phyloP scores from a whole-genome alignment of 2,888 invertebrate genomes.

The Drosophila nigritarsus region DNA sequence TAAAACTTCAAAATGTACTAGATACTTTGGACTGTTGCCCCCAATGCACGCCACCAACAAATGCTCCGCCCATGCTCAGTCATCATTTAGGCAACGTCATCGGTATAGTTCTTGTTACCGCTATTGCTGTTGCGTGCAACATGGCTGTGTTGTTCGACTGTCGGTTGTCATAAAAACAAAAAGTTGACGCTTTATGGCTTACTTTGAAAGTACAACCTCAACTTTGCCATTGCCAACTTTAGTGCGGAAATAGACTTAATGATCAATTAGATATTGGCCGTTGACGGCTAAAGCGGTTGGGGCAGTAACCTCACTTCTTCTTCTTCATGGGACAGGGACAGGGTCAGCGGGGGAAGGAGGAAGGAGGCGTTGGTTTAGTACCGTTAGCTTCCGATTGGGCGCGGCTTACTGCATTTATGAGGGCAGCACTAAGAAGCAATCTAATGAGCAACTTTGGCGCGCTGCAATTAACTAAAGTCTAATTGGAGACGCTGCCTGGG shows the following conservation, averaged over 20 bases:
- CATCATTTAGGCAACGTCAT: slow-evolving; percentile 37
- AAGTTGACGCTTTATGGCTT: slow-evolving; percentile 74
- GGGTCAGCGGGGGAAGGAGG: not conserved
- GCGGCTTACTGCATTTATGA: slow-evolving; percentile 50
- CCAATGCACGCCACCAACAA: slow-evolving; percentile 25
- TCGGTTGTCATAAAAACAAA: slow-evolving; percentile 63
- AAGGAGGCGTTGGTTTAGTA: not conserved
- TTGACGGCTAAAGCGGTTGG: slow-evolving; percentile 21
- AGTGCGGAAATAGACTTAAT: slow-evolving; percentile 77
- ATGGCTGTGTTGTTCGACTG: slow-evolving; percentile 52
- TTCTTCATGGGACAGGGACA: not conserved
- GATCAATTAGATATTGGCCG: slow-evolving; percentile 74
- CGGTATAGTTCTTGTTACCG: slow-evolving; percentile 28
- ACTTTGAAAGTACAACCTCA: slow-evolving; percentile 53
- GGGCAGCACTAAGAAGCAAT: slow-evolving; percentile 30
- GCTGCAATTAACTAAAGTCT: slow-evolving; percentile 74
- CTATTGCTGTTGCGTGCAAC: slow-evolving; percentile 63
- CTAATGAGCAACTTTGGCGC: slow-evolving; percentile 72
- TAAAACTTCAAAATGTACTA: slow-evolving; percentile 63
- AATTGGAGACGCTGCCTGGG: slow-evolving; percentile 72
- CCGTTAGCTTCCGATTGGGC: slow-evolving; percentile 75
- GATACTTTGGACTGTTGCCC: slow-evolving; percentile 26
- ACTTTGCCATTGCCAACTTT: slow-evolving; percentile 53
- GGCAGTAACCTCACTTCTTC: slow-evolving; percentile 12
- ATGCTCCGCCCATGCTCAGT: slow-evolving; percentile 20